Evolutionary conservation across 2,888 invertebrate species (phyloP).

Genomic region (Cheiracanthium punctorium): DNA sequence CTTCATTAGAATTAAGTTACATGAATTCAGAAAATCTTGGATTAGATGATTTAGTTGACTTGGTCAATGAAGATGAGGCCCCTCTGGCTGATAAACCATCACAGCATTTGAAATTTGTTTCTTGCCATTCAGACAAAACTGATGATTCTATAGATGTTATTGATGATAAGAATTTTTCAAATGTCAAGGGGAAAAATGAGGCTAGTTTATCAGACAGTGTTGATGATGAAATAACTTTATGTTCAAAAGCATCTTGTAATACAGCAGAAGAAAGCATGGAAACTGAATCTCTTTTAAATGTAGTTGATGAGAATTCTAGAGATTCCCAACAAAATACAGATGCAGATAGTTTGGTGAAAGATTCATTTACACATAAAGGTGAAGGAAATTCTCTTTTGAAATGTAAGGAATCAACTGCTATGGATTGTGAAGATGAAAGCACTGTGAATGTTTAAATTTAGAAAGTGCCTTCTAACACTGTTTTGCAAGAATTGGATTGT

Average conservation of each 20-base stretch:
- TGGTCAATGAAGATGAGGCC: slow-evolving; percentile 39
- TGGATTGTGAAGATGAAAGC: neutral
- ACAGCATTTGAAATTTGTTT: too few relatives aligned
- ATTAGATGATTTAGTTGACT: slow-evolving; percentile 43
- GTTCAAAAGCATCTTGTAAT: neutral
- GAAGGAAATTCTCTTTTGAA: too few relatives aligned
- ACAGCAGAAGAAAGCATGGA: neutral
- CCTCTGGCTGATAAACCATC: too few relatives aligned
- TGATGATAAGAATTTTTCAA: too few relatives aligned
- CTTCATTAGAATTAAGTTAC: neutral
- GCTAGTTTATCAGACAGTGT: neutral
- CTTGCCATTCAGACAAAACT: too few relatives aligned
- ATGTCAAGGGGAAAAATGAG: too few relatives aligned
- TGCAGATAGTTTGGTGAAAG: too few relatives aligned
- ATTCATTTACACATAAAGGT: too few relatives aligned
- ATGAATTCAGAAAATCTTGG: slow-evolving; percentile 26
- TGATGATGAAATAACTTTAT: neutral
- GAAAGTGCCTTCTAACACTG: too few relatives aligned
- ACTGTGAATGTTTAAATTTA: too few relatives aligned
- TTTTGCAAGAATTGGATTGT: too few relatives aligned
- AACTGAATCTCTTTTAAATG: neutral
- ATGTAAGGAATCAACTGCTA: neutral
- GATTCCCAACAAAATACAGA: neutral
- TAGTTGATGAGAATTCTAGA: neutral
- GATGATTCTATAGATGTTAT: too few relatives aligned